phyloP scores from a whole-genome alignment of 2,113 vertebrate genomes.

The Regulus satrapa region DNA sequence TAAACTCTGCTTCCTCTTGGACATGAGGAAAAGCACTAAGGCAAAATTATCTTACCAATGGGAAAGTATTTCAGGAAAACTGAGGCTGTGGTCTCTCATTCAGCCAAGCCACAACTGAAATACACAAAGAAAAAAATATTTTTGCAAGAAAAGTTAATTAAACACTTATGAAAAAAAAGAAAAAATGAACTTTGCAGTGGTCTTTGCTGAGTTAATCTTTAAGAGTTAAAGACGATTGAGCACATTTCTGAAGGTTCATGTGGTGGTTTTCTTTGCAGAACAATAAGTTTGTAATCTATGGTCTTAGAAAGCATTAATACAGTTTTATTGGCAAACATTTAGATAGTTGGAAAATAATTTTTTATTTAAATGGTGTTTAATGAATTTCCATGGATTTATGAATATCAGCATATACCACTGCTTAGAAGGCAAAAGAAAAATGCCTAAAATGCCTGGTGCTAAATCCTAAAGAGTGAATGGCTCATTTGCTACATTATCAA shows the following conservation, averaged over 20 bases:
- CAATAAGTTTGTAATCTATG: neutral
- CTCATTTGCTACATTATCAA: neutral
- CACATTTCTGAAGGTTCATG: neutral
- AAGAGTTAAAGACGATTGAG: neutral
- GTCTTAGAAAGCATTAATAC: neutral
- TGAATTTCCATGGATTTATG: neutral
- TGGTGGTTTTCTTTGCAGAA: neutral
- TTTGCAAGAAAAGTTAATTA: neutral
- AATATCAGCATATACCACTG: neutral
- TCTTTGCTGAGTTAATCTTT: neutral
- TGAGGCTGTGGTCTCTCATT: neutral
- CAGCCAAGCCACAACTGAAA: conserved; percentile 21
- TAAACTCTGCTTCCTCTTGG: conserved; percentile 38
- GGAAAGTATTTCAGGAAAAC: conserved; percentile 30
- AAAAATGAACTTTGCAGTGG: neutral
- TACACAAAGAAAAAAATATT: neutral
- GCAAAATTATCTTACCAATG: conserved; percentile 2
- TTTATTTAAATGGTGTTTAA: neutral
- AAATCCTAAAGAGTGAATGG: neutral
- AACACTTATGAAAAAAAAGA: neutral
- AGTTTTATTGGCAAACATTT: neutral
- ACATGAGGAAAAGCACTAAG: conserved; percentile 7
- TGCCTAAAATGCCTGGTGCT: neutral
- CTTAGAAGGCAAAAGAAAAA: neutral
- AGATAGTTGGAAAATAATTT: neutral